Evolutionary conservation across 2,797 vertebrate genomes (phyloP).

Genomic region (Poeciliopsis infans): DNA sequence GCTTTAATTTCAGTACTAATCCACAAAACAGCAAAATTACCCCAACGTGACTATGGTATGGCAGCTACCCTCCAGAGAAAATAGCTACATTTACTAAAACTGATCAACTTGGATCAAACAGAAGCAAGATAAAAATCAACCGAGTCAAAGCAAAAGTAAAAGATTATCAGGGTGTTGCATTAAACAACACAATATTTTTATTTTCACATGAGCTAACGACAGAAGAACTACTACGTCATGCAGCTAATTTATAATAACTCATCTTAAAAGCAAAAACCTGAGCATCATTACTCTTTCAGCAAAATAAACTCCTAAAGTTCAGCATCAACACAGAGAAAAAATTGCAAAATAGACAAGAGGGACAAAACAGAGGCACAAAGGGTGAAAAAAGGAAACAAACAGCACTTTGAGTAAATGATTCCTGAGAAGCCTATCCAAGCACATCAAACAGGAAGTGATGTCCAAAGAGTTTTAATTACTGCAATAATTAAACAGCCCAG

Average conservation of each 20-base stretch:
- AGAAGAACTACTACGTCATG: background rate
- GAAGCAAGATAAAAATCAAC: background rate
- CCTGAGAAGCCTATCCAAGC: slow-evolving; percentile 49
- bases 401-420: slow-evolving; percentile 62
- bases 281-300: background rate
- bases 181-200: background rate
- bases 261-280: background rate
- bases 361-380: slow-evolving; percentile 43
- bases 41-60: background rate
- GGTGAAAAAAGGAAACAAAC: slow-evolving; percentile 30
- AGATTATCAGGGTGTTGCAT: too few species aligned
- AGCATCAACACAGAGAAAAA: background rate
- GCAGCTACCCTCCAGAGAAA: background rate
- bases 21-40: background rate
- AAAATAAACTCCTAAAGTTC: background rate
- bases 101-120: background rate
- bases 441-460: slow-evolving; percentile 54
- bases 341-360: slow-evolving; percentile 13
- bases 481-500: slow-evolving; percentile 43
- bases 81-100: background rate
- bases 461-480: slow-evolving; percentile 33
- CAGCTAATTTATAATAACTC: background rate
- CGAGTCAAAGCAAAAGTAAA: background rate
- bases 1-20: background rate
- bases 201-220: background rate